Conservation (phyloP, 2,797 vertebrate genomes). For the Spinus olivaceus region DNA sequence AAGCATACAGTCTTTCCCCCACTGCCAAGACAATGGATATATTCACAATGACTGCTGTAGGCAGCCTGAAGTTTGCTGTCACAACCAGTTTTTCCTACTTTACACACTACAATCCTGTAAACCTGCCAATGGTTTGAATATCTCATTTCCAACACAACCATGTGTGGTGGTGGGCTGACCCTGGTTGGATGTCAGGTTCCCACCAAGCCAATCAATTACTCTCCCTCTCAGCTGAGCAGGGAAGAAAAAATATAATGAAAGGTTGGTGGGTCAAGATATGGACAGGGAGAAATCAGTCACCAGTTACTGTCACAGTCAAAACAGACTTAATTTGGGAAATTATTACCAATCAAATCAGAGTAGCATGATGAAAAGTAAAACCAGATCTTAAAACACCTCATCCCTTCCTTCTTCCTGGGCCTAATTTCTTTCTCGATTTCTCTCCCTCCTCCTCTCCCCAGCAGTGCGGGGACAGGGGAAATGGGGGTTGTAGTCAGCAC, state of each 20-base stretch:
- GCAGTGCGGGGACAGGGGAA: not conserved
- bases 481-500: not conserved
- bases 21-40: not conserved
- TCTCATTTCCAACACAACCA: not conserved
- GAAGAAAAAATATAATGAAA: not conserved
- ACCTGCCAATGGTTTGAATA: not conserved
- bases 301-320: not conserved
- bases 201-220: not conserved
- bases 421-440: not conserved
- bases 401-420: not conserved
- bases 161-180: not conserved
- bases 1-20: not conserved
- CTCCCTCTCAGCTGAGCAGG: not conserved
- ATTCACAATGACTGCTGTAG: not conserved
- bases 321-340: not conserved
- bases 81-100: not conserved
- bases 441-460: not conserved
- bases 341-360: not conserved
- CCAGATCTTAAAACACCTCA: not conserved
- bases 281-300: not conserved
- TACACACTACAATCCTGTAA: not conserved
- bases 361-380: not conserved
- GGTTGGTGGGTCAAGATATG: fast-evolving
- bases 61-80: not conserved
- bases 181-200: not conserved